These are phyloP conservation scores for Monochamus saltuarius DNA, from an alignment of 1,140 invertebrate genomes.

Conservation along the genomic window DNA sequence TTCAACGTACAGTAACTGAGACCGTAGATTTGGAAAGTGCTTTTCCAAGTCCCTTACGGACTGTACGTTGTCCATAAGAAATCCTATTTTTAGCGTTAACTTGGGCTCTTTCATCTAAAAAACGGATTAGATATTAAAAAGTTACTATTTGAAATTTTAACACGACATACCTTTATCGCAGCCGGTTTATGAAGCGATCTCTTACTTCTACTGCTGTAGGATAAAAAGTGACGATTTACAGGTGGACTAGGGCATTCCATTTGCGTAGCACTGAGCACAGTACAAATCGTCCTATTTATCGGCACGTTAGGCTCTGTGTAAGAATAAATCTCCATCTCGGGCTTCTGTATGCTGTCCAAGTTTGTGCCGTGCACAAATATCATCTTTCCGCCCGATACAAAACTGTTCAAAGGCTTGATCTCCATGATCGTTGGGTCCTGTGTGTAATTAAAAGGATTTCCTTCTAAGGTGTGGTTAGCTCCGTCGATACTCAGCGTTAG, in stretches of 20 bases:
- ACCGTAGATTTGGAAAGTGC: constrained; percentile 76
- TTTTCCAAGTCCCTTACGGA: constrained; percentile 85
- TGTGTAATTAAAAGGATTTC: constrained; percentile 83
- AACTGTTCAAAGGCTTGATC: constrained; percentile 85
- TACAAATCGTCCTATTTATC: constrained; percentile 81
- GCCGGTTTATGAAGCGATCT: constrained; percentile 48
- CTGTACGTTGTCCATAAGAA: constrained; percentile 94
- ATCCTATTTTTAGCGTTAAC: constrained; percentile 75
- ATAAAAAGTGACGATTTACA: constrained; percentile 59
- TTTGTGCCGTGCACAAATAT: constrained; percentile 91
- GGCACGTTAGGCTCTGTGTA: constrained; percentile 65
- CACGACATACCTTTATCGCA: constrained; percentile 39
- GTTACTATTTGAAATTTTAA: neutral
- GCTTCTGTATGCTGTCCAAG: constrained; percentile 87
- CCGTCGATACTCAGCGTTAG: constrained; percentile 82
- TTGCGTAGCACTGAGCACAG: constrained; percentile 81
- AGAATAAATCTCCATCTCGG: constrained; percentile 81
- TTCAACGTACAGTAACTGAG: constrained; percentile 82
- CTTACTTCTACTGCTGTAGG: constrained; percentile 33
- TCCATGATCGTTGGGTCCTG: constrained; percentile 92
- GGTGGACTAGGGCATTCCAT: constrained; percentile 95
- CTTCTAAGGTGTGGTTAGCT: constrained; percentile 69
- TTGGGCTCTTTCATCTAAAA: constrained; percentile 52
- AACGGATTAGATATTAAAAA: neutral
- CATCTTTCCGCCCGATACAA: constrained; percentile 88